Evolutionary conservation across 2,888 invertebrate genomes (phyloP), one percentile per base, ranked within the genome.

Genomic region (Epirrita christyi): DNA sequence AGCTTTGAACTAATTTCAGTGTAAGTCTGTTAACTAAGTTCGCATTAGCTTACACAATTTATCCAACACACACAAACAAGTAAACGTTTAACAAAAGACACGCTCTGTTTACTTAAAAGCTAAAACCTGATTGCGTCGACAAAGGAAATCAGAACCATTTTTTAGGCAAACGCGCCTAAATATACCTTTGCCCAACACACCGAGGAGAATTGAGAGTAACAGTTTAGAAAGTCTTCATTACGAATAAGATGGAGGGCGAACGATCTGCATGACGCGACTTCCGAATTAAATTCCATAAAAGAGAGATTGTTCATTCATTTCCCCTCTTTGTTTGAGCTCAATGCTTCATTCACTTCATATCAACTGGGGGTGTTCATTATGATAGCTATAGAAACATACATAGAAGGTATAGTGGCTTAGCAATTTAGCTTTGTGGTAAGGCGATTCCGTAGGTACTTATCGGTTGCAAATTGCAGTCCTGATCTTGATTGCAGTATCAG

Each of bases 151-250:
- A 49, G 50, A 29, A 50, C 15, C 37, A 15, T 50, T 55, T 50
- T 55, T 49, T 36, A 21, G 29, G 45, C 21, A 48, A 15, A 44
- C 48, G 15, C 55, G 32, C 42, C 14, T 7, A 49, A 55, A 29
- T 37, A 47, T 45, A 55, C 55, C 70, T 74, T 71, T 73, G 70
- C 66, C 63, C 69, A 76, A 77, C 72, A 72, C 68, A 60, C 70
- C 73, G 70, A 70, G 61, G 71, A 67, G 71, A 73, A 74, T 78
- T 69, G 71, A 67, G 69, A 69, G 73, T 75, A 76, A 75, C 73
- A 71, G 71, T 68, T 77, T 72, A 71, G 69, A 65, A 70, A 72
- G 69, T 68, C 72, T 68, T 75, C 70, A 68, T 78, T 78, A 74
- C 58, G 64, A 62, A 64, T 64, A 72, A 73, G 76, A 73, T 67